A percentile compares a stretch with the other conserved stretches of the same genome.
These are phyloP conservation scores for Neopipo cinnamomea DNA, from an alignment of 2,113 vertebrate species.

Conservation along the genomic window DNA sequence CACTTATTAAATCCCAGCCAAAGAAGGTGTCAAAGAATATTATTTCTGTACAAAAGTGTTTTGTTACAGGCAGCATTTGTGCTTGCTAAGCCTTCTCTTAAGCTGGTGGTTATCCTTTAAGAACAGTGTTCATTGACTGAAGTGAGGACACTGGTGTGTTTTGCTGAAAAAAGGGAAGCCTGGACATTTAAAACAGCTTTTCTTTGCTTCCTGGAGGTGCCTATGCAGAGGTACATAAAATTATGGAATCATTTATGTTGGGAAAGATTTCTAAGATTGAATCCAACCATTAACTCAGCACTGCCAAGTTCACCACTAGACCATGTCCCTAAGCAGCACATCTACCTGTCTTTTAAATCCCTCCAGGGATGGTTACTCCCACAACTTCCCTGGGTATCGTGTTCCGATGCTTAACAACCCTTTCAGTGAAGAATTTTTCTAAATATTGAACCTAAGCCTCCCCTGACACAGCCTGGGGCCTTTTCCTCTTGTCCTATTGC, in stretches of 20 bases:
- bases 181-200: not conserved
- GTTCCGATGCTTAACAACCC: not conserved
- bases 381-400: not conserved
- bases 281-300: not conserved
- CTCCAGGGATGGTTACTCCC: not conserved
- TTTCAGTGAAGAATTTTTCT: not conserved
- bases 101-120: slow-evolving; percentile 30
- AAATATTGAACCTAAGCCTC: not conserved
- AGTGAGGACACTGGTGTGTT: not conserved
- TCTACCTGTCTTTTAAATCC: not conserved
- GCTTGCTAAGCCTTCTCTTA: slow-evolving; percentile 40
- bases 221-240: not conserved
- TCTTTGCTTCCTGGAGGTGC: not conserved
- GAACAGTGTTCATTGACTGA: not conserved
- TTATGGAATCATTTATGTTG: not conserved
- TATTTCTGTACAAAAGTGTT: slow-evolving; percentile 11
- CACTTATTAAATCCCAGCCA: slow-evolving; percentile 52
- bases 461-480: not conserved
- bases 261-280: not conserved
- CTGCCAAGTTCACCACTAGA: not conserved
- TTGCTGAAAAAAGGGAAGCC: not conserved
- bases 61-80: slow-evolving; percentile 19
- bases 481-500: not conserved
- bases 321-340: too few species aligned
- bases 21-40: slow-evolving; percentile 40